A percentile compares a stretch with the other conserved stretches of the same genome.
Conservation (phyloP, 2,888 invertebrate genomes). For the Hecatera dysodea region DNA sequence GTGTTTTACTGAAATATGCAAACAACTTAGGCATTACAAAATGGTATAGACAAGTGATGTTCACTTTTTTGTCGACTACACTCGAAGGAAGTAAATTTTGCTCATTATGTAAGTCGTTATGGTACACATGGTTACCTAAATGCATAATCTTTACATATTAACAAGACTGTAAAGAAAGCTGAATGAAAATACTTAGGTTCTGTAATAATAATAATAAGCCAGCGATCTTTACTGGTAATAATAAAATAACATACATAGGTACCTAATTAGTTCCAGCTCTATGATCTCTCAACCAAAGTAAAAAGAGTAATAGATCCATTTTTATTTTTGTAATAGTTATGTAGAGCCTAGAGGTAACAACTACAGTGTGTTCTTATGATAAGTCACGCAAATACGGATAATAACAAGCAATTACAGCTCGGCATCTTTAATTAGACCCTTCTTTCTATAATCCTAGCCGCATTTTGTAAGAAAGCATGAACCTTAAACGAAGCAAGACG, state of each 20-base stretch:
- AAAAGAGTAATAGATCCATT: constrained; percentile 7
- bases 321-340: constrained; percentile 24
- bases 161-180: constrained; percentile 15
- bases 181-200: constrained; percentile 14
- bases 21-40: constrained; percentile 41
- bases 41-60: constrained; percentile 39
- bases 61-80: constrained; percentile 24
- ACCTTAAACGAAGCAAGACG: constrained; percentile 33
- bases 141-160: constrained; percentile 38
- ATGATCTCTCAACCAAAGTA: constrained; percentile 28
- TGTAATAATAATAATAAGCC: background rate
- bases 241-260: constrained; percentile 7
- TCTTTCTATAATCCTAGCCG: constrained; percentile 28
- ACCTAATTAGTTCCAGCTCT: constrained; percentile 21
- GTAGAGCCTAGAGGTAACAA: background rate
- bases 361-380: constrained; percentile 12
- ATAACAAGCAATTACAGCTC: constrained; percentile 40
- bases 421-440: constrained; percentile 19
- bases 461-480: constrained; percentile 17
- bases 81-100: constrained; percentile 29
- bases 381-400: constrained; percentile 36
- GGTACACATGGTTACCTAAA: constrained; percentile 33
- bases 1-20: constrained; percentile 50
- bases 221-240: constrained; percentile 1
- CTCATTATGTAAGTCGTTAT: constrained; percentile 46